phyloP scores from a whole-genome alignment of 2,797 vertebrate genomes.

The Heteromormyrus szaboi region DNA sequence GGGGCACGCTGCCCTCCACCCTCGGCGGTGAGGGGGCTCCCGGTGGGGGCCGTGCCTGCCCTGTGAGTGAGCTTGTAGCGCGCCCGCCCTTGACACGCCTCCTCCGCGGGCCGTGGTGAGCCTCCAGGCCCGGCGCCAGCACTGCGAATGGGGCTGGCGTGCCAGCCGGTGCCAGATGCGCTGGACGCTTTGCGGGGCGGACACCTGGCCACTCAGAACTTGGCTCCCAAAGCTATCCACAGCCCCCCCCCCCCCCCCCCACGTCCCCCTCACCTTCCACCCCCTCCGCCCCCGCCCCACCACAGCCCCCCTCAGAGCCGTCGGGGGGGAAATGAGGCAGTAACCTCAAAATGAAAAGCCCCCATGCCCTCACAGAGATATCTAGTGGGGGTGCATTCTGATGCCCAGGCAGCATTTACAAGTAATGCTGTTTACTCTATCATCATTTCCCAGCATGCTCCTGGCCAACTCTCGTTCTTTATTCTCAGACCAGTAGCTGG shows the following conservation, averaged over 20 bases:
- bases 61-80: slow-evolving; percentile 53
- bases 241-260: neutral
- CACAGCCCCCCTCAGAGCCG: slow-evolving; percentile 38
- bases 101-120: slow-evolving; percentile 39
- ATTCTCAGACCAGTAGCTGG: slow-evolving; percentile 8
- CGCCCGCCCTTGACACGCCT: slow-evolving; percentile 49
- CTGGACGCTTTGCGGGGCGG: slow-evolving; percentile 35
- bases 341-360: slow-evolving; percentile 48
- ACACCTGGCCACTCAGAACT: slow-evolving; percentile 44
- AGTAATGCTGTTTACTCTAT: slow-evolving; percentile 45
- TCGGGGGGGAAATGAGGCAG: slow-evolving; percentile 49
- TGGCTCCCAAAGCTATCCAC: slow-evolving; percentile 47
- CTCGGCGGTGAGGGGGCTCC: slow-evolving; percentile 40
- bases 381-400: slow-evolving; percentile 43
- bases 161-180: slow-evolving; percentile 51
- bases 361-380: slow-evolving; percentile 29
- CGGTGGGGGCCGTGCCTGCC: slow-evolving; percentile 40
- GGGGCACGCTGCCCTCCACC: slow-evolving; percentile 49
- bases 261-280: neutral
- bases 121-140: slow-evolving; percentile 36
- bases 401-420: slow-evolving; percentile 45
- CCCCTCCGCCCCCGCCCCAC: neutral
- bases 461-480: slow-evolving; percentile 26
- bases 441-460: slow-evolving; percentile 43
- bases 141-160: slow-evolving; percentile 30